These are phyloP conservation scores for Drosophila neotestacea DNA, from an alignment of 2,888 invertebrate genomes.

Conservation along the genomic window DNA sequence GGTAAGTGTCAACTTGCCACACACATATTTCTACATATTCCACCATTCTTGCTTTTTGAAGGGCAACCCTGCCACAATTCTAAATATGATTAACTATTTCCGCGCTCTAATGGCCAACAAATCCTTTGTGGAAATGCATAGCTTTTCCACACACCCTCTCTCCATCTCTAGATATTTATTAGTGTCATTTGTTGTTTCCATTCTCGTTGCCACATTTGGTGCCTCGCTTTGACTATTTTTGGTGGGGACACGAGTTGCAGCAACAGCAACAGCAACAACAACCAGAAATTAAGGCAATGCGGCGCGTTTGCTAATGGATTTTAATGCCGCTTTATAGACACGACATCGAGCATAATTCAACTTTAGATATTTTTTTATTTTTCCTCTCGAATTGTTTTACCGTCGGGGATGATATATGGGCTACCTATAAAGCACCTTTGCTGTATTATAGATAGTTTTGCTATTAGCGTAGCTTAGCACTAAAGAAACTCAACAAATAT, in stretches of 20 bases:
- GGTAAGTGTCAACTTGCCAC: constrained; percentile 73
- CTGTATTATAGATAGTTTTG: constrained; percentile 8
- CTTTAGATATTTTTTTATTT: constrained; percentile 13
- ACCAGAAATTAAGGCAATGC: constrained; percentile 66
- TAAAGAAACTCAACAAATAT: constrained; percentile 6
- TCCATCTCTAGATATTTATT: constrained; percentile 61
- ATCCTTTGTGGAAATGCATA: constrained; percentile 46
- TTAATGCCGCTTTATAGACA: constrained; percentile 70
- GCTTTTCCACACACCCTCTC: background rate
- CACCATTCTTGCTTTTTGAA: constrained; percentile 45
- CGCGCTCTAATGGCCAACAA: constrained; percentile 54
- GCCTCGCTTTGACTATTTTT: constrained; percentile 66
- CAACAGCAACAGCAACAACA: constrained; percentile 25
- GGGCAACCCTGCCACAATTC: constrained; percentile 46
- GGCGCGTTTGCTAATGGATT: constrained; percentile 71
- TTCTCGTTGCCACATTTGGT: constrained; percentile 52
- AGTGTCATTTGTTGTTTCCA: constrained; percentile 70
- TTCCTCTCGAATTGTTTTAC: constrained; percentile 6
- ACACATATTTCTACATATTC: background rate
- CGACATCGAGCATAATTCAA: constrained; percentile 68
- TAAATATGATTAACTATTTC: constrained; percentile 61
- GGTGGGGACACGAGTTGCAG: constrained; percentile 55
- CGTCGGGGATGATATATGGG: constrained; percentile 1
- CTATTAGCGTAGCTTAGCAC: background rate
- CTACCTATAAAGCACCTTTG: background rate